Conservation (phyloP, 2,797 vertebrate genomes). For the Danionella dracula region DNA sequence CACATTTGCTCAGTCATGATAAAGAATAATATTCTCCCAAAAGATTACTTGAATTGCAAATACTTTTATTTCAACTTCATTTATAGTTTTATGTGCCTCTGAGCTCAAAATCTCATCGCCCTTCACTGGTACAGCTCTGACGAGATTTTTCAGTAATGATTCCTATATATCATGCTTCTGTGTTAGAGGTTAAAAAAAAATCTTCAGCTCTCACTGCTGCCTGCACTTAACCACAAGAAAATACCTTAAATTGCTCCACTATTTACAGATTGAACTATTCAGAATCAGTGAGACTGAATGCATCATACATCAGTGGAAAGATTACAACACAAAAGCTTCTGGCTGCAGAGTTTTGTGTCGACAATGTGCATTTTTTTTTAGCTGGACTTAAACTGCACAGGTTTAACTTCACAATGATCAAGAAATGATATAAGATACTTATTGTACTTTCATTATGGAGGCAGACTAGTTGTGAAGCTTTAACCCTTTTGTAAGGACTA, state of each 20-base stretch:
- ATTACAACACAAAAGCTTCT: constrained; percentile 23
- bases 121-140: constrained; percentile 8
- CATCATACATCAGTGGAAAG: constrained; percentile 14
- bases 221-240: constrained; percentile 28
- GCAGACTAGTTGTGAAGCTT: background rate
- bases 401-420: background rate
- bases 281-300: constrained; percentile 15
- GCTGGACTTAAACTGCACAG: background rate
- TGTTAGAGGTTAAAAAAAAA: constrained; percentile 35
- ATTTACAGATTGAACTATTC: constrained; percentile 36
- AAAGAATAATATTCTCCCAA: background rate
- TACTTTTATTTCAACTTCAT: constrained; percentile 2
- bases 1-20: background rate
- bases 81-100: background rate
- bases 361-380: constrained; percentile 15
- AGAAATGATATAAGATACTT: constrained; percentile 13
- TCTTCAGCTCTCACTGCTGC: constrained; percentile 5
- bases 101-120: constrained; percentile 2
- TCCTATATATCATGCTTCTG: constrained; percentile 37
- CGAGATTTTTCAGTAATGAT: constrained; percentile 30
- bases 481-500: background rate
- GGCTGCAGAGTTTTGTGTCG: constrained; percentile 9
- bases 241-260: constrained; percentile 41
- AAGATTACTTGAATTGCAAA: background rate
- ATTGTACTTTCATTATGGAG: background rate